Conservation (phyloP, 1,140 invertebrate species). For the Apis dorsata region DNA sequence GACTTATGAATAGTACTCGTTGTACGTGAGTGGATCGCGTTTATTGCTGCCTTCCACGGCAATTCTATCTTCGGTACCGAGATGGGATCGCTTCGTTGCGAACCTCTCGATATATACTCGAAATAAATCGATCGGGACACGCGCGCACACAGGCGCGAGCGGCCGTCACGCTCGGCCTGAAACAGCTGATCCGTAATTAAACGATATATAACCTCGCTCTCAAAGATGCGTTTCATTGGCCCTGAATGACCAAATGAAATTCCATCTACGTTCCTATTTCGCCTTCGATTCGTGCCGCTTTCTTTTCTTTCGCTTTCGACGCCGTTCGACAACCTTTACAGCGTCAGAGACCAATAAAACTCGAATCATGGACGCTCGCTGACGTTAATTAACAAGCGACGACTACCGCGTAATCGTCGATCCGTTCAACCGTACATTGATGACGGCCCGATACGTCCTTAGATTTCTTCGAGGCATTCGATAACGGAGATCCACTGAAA, state of each 20-base stretch:
- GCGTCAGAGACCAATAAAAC: not conserved
- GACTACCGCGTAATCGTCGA: not conserved
- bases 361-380: not conserved
- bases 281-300: not conserved
- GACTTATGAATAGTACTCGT: conserved; percentile 64
- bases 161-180: conserved; percentile 52
- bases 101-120: conserved; percentile 17
- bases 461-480: not conserved
- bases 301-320: not conserved
- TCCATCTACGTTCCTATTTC: conserved; percentile 5
- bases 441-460: not conserved
- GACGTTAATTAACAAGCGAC: conserved; percentile 11
- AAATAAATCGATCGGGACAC: conserved; percentile 61
- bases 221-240: conserved; percentile 28
- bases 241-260: conserved; percentile 14
- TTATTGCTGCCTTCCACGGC: conserved; percentile 50
- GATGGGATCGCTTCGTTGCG: conserved; percentile 19
- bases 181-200: conserved; percentile 52
- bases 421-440: not conserved
- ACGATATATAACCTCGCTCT: conserved; percentile 13
- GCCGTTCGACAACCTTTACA: not conserved
- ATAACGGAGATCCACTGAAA: not conserved
- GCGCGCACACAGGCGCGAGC: conserved; percentile 10
- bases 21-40: conserved; percentile 46
- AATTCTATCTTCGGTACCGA: conserved; percentile 53